A percentile compares a stretch with the other conserved stretches of the same genome.
phyloP scores from a whole-genome alignment of 2,113 vertebrate genomes.

The Labeo catla region DNA sequence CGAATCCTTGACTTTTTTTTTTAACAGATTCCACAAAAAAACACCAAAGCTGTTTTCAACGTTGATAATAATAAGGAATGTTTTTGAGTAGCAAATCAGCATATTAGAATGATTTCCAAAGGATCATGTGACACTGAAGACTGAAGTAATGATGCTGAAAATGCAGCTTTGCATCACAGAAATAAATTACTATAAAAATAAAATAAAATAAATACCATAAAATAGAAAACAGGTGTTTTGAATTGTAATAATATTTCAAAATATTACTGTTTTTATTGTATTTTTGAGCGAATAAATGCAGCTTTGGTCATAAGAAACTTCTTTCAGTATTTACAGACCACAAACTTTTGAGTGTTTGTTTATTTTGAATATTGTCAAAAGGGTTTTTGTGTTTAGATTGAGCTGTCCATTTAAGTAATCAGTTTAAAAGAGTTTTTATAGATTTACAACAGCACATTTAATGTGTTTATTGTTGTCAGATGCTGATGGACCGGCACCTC shows the following conservation, averaged over 20 bases:
- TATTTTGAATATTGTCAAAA: not conserved
- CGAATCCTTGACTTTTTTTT: not conserved
- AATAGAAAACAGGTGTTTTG: not conserved
- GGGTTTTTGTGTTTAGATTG: not conserved
- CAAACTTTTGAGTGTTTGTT: not conserved
- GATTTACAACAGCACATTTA: not conserved
- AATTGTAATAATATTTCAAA: not conserved
- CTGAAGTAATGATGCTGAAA: not conserved
- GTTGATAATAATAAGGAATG: not conserved
- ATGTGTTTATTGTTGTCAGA: constrained; percentile 73
- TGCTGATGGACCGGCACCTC: constrained; percentile 94
- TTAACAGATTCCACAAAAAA: not conserved
- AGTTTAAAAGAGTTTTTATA: not conserved
- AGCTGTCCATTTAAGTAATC: not conserved
- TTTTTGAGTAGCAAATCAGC: not conserved
- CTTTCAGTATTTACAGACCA: not conserved
- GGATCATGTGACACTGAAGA: not conserved
- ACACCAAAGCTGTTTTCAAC: not conserved
- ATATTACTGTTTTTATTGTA: not conserved
- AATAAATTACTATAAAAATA: not conserved
- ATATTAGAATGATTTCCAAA: not conserved
- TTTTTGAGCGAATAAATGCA: not conserved
- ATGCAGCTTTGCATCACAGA: not conserved
- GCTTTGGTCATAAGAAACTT: not conserved
- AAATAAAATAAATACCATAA: not conserved